Evolutionary conservation across 2,888 invertebrate species (phyloP), one percentile per base, ranked within the genome.

Genomic region (Acrocyrtus sp.): DNA sequence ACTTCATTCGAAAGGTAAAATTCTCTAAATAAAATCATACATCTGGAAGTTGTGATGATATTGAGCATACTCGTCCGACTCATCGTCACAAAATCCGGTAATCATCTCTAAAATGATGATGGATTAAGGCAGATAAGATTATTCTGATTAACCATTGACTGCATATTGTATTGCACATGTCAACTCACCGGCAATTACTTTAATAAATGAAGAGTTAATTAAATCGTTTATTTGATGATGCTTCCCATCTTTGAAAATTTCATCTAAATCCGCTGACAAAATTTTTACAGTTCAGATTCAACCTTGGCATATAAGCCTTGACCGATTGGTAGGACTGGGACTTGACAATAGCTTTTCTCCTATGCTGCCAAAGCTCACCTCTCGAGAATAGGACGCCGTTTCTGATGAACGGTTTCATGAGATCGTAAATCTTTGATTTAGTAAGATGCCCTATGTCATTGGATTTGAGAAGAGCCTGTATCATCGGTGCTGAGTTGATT

Each of bases 31-130:
- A 45, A 10, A 12, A 12, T 22, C 27, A 24, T 45, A 45, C 45
- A 12, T 6, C 48, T 57, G 48, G 41, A 66, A 66, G 27, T 66
- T 57, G 21, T 57, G 50, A 26, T 57, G 50, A 50, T 57, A 57
- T 15, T 50, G 24, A 3, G 17, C 1, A 1, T 22, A 43, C 43
- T 57, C 66, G 2, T 34, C 50, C 3, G 50, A 53, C 0, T 45
- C 39, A 15, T 41, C 15, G 2, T 45, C 48, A 21, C 57, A 39
- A 39, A 26, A 57, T 17, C 66, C 66, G 6, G 50, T 66, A 26
- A 66, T 57, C 57, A 57, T 57, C 29, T 66, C 66, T 34, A n/a
- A 10, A 26, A 26, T 51, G n/a, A n/a, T n/a, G 15, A 45, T 10
- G n/a, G n/a, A 45, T 6, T 45, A 45, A 5, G n/a, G n/a, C 5